phyloP scores from a whole-genome alignment of 2,888 invertebrate species.

The Emmelina monodactyla region DNA sequence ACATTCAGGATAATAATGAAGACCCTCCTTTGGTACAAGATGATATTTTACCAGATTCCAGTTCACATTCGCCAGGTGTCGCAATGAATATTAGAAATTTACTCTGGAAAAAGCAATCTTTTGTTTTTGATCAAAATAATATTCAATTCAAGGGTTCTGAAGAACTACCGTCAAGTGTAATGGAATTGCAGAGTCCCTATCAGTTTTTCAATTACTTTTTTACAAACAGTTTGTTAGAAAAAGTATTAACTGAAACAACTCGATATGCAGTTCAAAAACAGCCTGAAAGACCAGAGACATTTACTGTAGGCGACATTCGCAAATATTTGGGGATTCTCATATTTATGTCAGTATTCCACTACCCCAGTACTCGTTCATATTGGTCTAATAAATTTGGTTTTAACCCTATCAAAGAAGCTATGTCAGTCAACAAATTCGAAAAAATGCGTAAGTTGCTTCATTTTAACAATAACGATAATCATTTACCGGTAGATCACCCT shows the following conservation, averaged over 20 bases:
- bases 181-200: neutral
- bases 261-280: constrained; percentile 1
- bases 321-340: neutral
- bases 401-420: neutral
- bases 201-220: constrained; percentile 2
- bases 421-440: constrained; percentile 1
- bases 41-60: neutral
- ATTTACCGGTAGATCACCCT: constrained; percentile 11
- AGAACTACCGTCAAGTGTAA: neutral
- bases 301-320: neutral
- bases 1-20: constrained; percentile 2
- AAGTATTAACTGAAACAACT: neutral
- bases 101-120: constrained; percentile 1
- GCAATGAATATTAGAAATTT: neutral
- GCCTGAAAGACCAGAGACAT: neutral
- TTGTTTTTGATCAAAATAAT: neutral
- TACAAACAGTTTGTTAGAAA: neutral
- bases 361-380: neutral
- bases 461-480: neutral
- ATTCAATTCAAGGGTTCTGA: neutral
- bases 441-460: neutral
- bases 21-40: constrained; percentile 12
- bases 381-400: neutral
- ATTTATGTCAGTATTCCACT: neutral
- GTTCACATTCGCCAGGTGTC: neutral